phyloP scores from a whole-genome alignment of 2,797 vertebrate species.

The Hoplostethus atlanticus region DNA sequence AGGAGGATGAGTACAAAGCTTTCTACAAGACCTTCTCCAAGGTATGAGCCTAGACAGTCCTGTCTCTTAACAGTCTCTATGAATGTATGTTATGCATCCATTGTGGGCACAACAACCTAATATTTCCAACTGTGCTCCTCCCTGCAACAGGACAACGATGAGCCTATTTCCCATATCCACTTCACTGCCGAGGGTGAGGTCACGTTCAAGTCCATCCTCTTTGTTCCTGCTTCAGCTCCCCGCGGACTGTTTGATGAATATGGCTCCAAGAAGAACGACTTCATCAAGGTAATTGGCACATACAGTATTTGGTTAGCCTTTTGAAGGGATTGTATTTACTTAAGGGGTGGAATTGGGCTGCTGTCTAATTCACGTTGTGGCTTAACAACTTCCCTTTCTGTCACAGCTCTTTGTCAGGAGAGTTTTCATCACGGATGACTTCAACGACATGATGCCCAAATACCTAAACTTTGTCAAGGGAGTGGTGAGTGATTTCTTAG shows the following conservation, averaged over 20 bases:
- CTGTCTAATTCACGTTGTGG: not conserved
- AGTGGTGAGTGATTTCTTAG: slow-evolving; percentile 89
- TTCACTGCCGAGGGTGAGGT: slow-evolving; percentile 99
- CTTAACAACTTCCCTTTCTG: not conserved
- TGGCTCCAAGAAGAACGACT: slow-evolving; percentile 98
- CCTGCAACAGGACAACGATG: slow-evolving; percentile 88
- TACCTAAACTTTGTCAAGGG: slow-evolving; percentile 98
- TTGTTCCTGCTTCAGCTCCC: slow-evolving; percentile 93
- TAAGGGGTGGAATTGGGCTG: not conserved
- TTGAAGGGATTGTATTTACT: not conserved
- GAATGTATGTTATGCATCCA: not conserved
- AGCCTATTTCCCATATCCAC: slow-evolving; percentile 95
- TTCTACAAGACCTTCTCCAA: slow-evolving; percentile 99
- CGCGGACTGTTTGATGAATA: slow-evolving; percentile 98
- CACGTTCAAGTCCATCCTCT: slow-evolving; percentile 98
- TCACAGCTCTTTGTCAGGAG: slow-evolving; percentile 86
- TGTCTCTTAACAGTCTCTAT: not conserved
- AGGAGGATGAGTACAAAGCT: slow-evolving; percentile 97
- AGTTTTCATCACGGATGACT: slow-evolving; percentile 99
- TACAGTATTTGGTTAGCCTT: not conserved
- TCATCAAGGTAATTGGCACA: slow-evolving; percentile 90
- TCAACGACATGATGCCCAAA: slow-evolving; percentile 99
- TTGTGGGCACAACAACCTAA: not conserved
- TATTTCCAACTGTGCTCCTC: not conserved
- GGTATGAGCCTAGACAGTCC: slow-evolving; percentile 73